Evolutionary conservation across 2,888 invertebrate species (phyloP).

Genomic region (Oxycera nigricornis): DNA sequence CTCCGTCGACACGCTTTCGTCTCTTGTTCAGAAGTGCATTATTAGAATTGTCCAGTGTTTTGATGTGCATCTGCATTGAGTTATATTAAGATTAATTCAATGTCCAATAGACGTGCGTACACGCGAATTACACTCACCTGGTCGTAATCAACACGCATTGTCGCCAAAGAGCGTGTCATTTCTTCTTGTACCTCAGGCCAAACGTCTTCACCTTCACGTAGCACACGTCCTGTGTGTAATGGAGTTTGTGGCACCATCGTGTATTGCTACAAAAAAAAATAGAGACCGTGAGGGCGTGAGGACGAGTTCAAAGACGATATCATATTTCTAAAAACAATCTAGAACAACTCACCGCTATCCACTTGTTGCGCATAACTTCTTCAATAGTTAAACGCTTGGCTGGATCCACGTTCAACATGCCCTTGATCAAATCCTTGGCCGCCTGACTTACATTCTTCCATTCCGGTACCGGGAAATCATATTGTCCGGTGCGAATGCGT

Average conservation of each 20-base stretch:
- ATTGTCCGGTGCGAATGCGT: constrained; percentile 85
- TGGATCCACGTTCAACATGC: constrained; percentile 94
- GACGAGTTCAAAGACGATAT: constrained; percentile 10
- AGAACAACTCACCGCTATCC: constrained; percentile 78
- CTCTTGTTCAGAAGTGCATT: constrained; percentile 91
- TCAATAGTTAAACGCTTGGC: constrained; percentile 87
- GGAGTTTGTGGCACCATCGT: constrained; percentile 95
- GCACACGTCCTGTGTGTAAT: constrained; percentile 85
- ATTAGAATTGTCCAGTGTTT: constrained; percentile 90
- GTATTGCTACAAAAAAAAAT: constrained; percentile 61
- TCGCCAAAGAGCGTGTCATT: constrained; percentile 96
- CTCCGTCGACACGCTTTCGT: constrained; percentile 64
- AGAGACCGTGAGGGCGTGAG: too few species aligned
- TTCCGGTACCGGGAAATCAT: constrained; percentile 95
- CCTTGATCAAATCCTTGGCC: constrained; percentile 94
- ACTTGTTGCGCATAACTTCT: constrained; percentile 85
- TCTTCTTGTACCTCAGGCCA: constrained; percentile 99
- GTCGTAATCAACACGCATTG: constrained; percentile 98
- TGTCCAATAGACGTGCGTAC: too few species aligned
- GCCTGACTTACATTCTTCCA: constrained; percentile 94
- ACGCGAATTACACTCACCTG: constrained; percentile 69
- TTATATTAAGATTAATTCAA: too few species aligned
- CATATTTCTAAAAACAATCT: background rate
- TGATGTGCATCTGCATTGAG: constrained; percentile 78
- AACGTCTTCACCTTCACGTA: constrained; percentile 88